Evolutionary conservation across 2,113 vertebrate genomes (phyloP).

Genomic region (Myiopsitta monachus): DNA sequence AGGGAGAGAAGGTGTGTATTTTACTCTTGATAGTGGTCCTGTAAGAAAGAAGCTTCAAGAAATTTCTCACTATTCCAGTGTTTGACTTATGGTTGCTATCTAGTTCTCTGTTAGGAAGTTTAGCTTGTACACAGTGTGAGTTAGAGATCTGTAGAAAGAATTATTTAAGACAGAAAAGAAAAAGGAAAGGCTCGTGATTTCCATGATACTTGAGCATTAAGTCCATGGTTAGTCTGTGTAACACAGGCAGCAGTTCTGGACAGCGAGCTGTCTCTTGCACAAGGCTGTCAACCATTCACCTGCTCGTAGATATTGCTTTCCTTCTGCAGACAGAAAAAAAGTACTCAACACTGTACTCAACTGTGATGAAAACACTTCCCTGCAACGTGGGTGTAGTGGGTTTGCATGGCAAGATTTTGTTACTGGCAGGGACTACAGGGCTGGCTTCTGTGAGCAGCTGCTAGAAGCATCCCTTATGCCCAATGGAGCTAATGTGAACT

Average conservation of each 20-base stretch:
- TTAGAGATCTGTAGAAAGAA: neutral
- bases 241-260: neutral
- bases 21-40: neutral
- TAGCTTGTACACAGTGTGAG: neutral
- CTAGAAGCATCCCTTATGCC: neutral
- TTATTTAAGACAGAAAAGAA: neutral
- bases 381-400: neutral
- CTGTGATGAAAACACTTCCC: neutral
- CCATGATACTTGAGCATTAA: neutral
- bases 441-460: neutral
- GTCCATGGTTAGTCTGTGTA: neutral
- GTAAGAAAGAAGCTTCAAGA: neutral
- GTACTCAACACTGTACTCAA: neutral
- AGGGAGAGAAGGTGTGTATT: fast-evolving
- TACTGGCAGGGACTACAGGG: fast-evolving
- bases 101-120: neutral
- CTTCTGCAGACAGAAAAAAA: neutral
- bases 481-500: fast-evolving
- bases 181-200: neutral
- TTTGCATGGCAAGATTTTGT: neutral
- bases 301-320: neutral
- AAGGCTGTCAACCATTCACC: neutral
- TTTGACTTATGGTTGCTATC: neutral
- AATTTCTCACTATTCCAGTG: neutral
- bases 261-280: neutral